Conservation (phyloP, 2,113 vertebrate genomes). For the Pleuronectes platessa region DNA sequence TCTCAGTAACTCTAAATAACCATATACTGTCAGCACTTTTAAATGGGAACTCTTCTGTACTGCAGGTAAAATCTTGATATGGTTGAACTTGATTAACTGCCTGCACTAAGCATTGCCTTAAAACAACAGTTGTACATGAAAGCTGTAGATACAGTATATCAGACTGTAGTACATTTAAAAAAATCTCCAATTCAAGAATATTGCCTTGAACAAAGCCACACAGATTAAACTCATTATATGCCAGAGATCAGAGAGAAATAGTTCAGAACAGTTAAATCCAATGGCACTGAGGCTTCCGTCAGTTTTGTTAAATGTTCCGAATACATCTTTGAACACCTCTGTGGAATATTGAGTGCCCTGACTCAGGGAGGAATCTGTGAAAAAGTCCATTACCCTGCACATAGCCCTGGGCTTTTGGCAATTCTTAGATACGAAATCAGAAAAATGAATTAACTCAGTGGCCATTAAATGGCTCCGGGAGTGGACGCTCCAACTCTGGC, state of each 20-base stretch:
- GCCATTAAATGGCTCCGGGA: conserved; percentile 9
- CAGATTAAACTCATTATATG: background rate
- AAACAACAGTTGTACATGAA: too few species aligned
- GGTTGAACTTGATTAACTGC: background rate
- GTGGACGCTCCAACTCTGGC: conserved; percentile 16
- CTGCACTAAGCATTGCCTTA: background rate
- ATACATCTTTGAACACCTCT: conserved; percentile 10
- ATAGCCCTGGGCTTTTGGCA: conserved; percentile 19
- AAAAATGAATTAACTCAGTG: conserved; percentile 39
- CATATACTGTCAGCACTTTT: too few species aligned
- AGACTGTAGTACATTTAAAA: background rate
- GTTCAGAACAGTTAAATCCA: too few species aligned
- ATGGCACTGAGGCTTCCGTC: too few species aligned
- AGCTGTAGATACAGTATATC: too few species aligned
- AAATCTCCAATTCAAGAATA: background rate
- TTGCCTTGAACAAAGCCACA: background rate
- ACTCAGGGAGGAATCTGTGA: conserved; percentile 41
- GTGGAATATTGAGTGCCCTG: conserved; percentile 9
- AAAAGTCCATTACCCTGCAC: conserved; percentile 34
- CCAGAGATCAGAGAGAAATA: background rate
- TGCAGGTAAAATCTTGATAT: too few species aligned
- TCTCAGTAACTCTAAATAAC: too few species aligned
- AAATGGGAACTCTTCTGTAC: too few species aligned
- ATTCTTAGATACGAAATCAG: conserved; percentile 36
- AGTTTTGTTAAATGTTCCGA: background rate